phyloP scores from a whole-genome alignment of 2,888 invertebrate genomes.

The Hedychridium roseum region DNA sequence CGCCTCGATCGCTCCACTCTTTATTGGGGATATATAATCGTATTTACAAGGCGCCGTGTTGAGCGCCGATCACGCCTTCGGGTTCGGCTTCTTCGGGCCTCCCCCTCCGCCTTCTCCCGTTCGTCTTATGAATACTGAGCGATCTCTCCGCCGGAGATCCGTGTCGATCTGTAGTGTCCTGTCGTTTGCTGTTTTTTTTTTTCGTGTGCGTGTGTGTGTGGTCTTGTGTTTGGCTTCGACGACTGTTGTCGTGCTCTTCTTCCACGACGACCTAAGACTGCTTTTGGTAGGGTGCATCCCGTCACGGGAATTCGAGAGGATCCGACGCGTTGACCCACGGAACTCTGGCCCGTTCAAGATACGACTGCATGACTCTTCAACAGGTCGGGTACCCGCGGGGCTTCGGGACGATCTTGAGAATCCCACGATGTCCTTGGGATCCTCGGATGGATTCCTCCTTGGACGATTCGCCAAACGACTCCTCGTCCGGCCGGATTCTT shows the following conservation, averaged over 20 bases:
- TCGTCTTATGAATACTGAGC: conserved; percentile 15
- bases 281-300: conserved; percentile 37
- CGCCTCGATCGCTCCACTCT: conserved; percentile 3
- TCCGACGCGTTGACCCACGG: conserved; percentile 25
- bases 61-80: conserved; percentile 55
- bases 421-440: too few relatives aligned
- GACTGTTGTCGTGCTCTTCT: conserved; percentile 11
- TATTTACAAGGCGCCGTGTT: conserved; percentile 58
- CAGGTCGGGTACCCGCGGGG: conserved; percentile 27
- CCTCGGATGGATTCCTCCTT: conserved; percentile 9
- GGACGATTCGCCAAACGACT: conserved; percentile 20
- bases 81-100: conserved; percentile 30
- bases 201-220: too few relatives aligned
- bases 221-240: too few relatives aligned
- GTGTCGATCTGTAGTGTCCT: conserved; percentile 1
- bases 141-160: conserved; percentile 1
- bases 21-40: conserved; percentile 32
- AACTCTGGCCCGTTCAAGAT: conserved; percentile 29
- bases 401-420: conserved; percentile 5
- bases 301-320: conserved; percentile 7
- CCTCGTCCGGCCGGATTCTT: too few relatives aligned
- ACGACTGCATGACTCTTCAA: conserved; percentile 43
- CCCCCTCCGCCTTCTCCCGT: conserved; percentile 14
- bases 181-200: neutral
- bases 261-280: conserved; percentile 31